Percentiles rank a stretch among this genome's conserved stretches.
Conservation (phyloP, 1,140 invertebrate genomes). For the Myzus persicae region DNA sequence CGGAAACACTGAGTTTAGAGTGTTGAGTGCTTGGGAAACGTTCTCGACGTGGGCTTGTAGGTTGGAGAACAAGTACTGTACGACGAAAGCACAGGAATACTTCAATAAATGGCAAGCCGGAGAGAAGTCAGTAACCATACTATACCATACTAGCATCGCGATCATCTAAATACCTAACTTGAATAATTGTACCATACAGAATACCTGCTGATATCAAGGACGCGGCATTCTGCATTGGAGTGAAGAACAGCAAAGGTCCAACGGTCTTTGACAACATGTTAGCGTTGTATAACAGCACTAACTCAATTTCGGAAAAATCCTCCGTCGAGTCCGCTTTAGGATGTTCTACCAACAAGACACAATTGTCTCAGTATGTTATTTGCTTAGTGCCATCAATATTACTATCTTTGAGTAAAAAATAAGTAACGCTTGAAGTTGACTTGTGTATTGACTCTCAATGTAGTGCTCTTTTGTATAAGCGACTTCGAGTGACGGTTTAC, state of each 20-base stretch:
- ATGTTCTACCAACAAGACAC: constrained; percentile 53
- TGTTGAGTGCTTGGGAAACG: not conserved
- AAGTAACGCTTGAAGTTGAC: not conserved
- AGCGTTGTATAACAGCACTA: constrained; percentile 38
- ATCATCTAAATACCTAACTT: not conserved
- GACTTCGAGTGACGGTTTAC: not conserved
- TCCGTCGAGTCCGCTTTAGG: constrained; percentile 37
- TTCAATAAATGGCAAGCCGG: constrained; percentile 18
- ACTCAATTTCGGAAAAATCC: constrained; percentile 52
- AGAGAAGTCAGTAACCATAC: not conserved
- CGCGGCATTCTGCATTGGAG: constrained; percentile 53
- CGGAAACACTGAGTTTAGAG: not conserved
- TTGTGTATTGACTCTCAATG: not conserved
- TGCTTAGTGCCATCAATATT: not conserved
- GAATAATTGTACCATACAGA: not conserved
- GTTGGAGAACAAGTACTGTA: not conserved
- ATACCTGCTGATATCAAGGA: constrained; percentile 57
- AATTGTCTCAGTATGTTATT: constrained; percentile 31
- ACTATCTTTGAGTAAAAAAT: not conserved
- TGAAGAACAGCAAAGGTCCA: constrained; percentile 9
- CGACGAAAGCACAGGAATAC: not conserved
- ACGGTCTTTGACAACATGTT: constrained; percentile 45
- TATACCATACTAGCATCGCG: not conserved
- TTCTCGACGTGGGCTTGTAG: not conserved
- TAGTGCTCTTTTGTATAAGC: not conserved